These are phyloP conservation scores for Ophiodon elongatus DNA, from an alignment of 2,113 vertebrate genomes.

Conservation along the genomic window DNA sequence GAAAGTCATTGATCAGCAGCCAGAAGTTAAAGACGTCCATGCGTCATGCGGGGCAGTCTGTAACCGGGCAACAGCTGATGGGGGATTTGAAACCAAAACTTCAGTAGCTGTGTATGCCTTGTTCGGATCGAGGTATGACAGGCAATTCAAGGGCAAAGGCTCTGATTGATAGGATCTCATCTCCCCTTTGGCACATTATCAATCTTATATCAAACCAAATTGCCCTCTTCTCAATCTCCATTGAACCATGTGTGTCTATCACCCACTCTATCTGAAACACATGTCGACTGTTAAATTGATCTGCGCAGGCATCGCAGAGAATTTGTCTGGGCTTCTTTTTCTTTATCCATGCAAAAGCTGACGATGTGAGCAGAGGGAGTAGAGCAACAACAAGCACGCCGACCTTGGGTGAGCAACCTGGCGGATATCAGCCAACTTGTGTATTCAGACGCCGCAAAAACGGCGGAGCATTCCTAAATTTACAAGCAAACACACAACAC, in stretches of 20 bases:
- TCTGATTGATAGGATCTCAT: conserved; percentile 55
- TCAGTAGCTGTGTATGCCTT: conserved; percentile 2
- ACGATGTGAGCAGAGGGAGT: not conserved
- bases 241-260: conserved; percentile 34
- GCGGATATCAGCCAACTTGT: not conserved
- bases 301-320: conserved; percentile 18
- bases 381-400: not conserved
- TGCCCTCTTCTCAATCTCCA: conserved; percentile 41
- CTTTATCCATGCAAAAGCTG: conserved; percentile 2
- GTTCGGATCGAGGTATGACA: conserved; percentile 33
- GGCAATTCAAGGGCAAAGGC: conserved; percentile 34
- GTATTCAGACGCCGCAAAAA: not conserved
- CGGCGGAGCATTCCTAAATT: not conserved
- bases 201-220: conserved; percentile 59
- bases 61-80: not conserved
- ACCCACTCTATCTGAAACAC: conserved; percentile 23
- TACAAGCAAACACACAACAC: not conserved
- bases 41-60: not conserved
- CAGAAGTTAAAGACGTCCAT: not conserved
- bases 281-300: conserved; percentile 51
- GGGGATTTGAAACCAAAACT: conserved; percentile 20
- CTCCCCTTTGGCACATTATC: conserved; percentile 55
- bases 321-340: not conserved
- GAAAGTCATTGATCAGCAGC: conserved; percentile 4
- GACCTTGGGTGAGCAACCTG: not conserved